phyloP scores from a whole-genome alignment of 2,113 vertebrate genomes.

The Lichenostomus cassidix region DNA sequence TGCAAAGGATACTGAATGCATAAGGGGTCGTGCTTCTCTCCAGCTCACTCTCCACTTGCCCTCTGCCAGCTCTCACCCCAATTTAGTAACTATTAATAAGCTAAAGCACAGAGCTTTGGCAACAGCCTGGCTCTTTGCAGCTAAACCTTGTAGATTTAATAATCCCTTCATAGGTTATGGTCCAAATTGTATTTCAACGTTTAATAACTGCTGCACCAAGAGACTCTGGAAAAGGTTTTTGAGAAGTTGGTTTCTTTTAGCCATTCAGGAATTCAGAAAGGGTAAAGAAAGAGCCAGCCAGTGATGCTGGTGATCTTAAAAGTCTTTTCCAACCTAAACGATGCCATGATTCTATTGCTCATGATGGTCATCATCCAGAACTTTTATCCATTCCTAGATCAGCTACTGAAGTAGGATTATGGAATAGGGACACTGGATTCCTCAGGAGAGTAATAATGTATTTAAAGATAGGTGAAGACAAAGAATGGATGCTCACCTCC shows the following conservation, averaged over 20 bases:
- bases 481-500: not conserved
- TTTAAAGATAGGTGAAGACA: not conserved
- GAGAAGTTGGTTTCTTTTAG: not conserved
- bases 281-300: not conserved
- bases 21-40: not conserved
- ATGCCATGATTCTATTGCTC: not conserved
- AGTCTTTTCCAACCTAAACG: not conserved
- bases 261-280: not conserved
- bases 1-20: not conserved
- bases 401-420: not conserved
- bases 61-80: slow-evolving; percentile 56
- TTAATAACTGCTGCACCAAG: slow-evolving; percentile 33
- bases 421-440: not conserved
- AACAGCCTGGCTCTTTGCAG: slow-evolving; percentile 34
- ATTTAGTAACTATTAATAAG: slow-evolving; percentile 68
- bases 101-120: slow-evolving; percentile 31
- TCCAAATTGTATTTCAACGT: slow-evolving; percentile 57
- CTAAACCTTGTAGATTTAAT: slow-evolving; percentile 62
- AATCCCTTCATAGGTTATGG: slow-evolving; percentile 62
- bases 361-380: not conserved
- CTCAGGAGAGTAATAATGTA: not conserved
- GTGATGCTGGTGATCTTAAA: not conserved
- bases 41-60: not conserved
- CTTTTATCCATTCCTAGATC: not conserved
- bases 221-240: not conserved